Conservation (phyloP, 2,888 invertebrate species). For the Epirrita christyi region DNA sequence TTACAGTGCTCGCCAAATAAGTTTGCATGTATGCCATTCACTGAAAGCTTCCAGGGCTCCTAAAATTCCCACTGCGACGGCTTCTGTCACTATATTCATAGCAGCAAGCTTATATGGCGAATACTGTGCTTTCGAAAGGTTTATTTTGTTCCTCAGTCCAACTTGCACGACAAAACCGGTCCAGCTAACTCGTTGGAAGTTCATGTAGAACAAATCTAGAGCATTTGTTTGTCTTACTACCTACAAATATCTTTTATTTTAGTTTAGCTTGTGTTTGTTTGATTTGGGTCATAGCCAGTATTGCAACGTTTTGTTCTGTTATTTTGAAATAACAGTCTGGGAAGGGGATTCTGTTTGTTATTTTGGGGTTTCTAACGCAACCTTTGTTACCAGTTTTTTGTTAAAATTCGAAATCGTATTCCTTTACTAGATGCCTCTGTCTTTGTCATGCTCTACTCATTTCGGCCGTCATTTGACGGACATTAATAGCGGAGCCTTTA, state of each 20-base stretch:
- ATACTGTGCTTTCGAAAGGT: slow-evolving; percentile 2
- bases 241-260: slow-evolving; percentile 25
- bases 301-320: slow-evolving; percentile 18
- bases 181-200: slow-evolving; percentile 9
- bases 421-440: background rate
- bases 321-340: slow-evolving; percentile 24
- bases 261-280: slow-evolving; percentile 30
- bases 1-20: no score
- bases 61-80: no score
- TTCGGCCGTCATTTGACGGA: no score
- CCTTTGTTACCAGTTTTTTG: background rate
- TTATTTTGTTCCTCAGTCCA: slow-evolving; percentile 7
- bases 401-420: background rate
- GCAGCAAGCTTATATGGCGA: background rate
- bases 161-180: slow-evolving; percentile 16
- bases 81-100: no score
- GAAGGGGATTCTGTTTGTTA: slow-evolving; percentile 26
- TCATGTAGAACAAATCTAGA: slow-evolving; percentile 24
- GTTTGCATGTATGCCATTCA: no score
- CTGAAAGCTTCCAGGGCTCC: no score
- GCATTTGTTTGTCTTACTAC: slow-evolving; percentile 21
- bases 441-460: no score
- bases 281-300: slow-evolving; percentile 34
- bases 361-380: slow-evolving; percentile 5
- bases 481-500: no score